phyloP scores from a whole-genome alignment of 2,113 vertebrate genomes.

The Electrona antarctica region DNA sequence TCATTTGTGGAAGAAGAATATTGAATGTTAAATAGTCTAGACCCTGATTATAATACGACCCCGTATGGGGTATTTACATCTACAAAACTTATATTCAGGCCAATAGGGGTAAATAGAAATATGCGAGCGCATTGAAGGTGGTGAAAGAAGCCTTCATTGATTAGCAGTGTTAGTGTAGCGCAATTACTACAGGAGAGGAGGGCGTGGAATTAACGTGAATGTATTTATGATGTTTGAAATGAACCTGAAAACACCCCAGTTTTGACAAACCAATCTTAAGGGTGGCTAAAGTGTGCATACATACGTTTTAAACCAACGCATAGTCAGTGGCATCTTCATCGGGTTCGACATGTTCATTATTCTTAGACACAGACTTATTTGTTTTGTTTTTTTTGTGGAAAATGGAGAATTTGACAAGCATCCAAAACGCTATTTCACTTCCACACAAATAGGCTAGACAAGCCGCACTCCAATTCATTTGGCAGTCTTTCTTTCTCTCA shows the following conservation, averaged over 20 bases:
- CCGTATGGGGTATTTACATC: no score
- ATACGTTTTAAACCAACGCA: constrained; percentile 15
- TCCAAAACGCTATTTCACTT: constrained; percentile 42
- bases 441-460: constrained; percentile 12
- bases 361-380: constrained; percentile 22
- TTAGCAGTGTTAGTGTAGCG: no score
- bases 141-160: no score
- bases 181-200: no score
- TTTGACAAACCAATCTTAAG: constrained; percentile 7
- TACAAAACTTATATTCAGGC: no score
- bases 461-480: constrained; percentile 29
- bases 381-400: constrained; percentile 6
- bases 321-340: constrained; percentile 6
- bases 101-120: no score
- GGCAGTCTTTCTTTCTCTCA: constrained; percentile 21
- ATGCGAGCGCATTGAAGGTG: no score
- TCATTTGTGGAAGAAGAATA: no score
- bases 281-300: no score
- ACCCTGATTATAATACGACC: no score
- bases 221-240: background rate
- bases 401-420: constrained; percentile 14
- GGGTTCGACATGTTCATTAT: constrained; percentile 10
- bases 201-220: no score
- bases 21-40: no score
- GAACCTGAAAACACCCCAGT: constrained; percentile 18